Evolutionary conservation across 2,888 invertebrate species (phyloP).

Genomic region (Ariolimax columbianus): DNA sequence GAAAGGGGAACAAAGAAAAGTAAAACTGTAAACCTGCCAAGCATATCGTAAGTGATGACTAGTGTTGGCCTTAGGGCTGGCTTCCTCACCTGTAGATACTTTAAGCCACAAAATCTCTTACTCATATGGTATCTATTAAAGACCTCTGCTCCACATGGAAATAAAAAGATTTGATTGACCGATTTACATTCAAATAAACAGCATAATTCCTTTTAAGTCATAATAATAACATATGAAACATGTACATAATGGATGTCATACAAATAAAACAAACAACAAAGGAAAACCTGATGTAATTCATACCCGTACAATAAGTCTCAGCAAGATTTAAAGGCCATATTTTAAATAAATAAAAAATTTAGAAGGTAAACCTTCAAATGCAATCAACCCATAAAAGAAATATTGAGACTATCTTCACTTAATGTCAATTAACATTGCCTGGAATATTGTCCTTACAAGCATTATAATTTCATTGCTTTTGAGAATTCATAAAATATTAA

Average conservation of each 20-base stretch:
- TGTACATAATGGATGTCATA: neutral
- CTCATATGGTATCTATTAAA: no score
- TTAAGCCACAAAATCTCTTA: no score
- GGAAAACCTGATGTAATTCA: constrained; percentile 22
- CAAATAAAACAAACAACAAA: neutral
- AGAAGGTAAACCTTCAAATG: neutral
- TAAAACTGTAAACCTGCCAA: no score
- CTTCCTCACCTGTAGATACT: no score
- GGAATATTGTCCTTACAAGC: no score
- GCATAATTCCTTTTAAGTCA: neutral
- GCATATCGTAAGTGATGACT: no score
- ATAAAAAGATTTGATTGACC: neutral
- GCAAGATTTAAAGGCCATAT: neutral
- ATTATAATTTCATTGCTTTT: neutral
- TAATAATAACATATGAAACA: neutral
- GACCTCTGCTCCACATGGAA: neutral
- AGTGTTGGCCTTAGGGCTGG: no score
- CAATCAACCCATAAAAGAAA: no score
- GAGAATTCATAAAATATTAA: no score
- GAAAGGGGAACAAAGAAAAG: no score
- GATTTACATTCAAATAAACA: neutral
- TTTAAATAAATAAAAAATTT: neutral
- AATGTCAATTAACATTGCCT: no score
- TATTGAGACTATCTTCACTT: no score
- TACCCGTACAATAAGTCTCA: constrained; percentile 32